Conservation (phyloP, 2,113 vertebrate genomes). For the Calypte anna region DNA sequence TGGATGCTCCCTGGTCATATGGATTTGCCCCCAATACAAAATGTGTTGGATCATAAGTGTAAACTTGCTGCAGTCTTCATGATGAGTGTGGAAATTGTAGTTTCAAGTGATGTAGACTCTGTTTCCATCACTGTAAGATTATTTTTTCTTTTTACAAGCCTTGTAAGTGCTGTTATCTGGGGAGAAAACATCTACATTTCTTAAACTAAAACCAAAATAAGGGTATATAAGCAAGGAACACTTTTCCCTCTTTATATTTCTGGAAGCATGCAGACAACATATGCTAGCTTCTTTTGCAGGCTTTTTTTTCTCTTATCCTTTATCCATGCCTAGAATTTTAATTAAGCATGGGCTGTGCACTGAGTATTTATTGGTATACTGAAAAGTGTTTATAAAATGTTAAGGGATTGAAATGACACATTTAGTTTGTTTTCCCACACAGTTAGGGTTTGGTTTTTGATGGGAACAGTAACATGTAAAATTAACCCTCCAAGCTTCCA, state of each 20-base stretch:
- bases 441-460: background rate
- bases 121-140: background rate
- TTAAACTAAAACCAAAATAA: slow-evolving; percentile 6
- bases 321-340: background rate
- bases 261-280: background rate
- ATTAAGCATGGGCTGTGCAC: slow-evolving; percentile 45
- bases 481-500: background rate
- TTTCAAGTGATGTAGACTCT: background rate
- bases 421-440: background rate
- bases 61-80: background rate
- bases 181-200: background rate
- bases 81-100: background rate
- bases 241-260: background rate
- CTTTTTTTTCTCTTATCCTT: background rate
- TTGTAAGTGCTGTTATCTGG: background rate
- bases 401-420: background rate
- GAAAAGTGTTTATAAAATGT: background rate
- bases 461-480: background rate
- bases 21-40: background rate
- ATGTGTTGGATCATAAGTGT: background rate
- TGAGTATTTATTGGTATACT: background rate
- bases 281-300: background rate
- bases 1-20: background rate
- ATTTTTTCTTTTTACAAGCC: background rate
- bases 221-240: background rate